Evolutionary conservation across 2,797 vertebrate genomes (phyloP), one percentile per base, ranked within the genome.

Genomic region (Zonotrichia albicollis): DNA sequence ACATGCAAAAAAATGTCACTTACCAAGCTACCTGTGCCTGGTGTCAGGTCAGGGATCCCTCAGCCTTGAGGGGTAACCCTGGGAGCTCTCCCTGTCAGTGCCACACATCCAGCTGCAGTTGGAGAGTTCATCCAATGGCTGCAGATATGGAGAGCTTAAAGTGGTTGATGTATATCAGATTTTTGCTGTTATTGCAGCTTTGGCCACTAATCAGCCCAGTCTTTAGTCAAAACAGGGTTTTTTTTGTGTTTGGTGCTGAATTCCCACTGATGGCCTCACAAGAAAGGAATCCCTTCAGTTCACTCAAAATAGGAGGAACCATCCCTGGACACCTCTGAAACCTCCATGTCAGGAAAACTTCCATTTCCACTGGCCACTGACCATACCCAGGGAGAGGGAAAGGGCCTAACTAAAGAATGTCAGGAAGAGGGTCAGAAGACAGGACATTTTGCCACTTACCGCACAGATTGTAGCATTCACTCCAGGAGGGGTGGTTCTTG

Each of bases 291-390:
- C 5, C 17, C 45, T 81, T 62, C 16, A 65, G 36, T 45, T 45
- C 26, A 29, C 48, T 64, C 22, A 32, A 17, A 77, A 26, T 6
- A 54, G 9, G 23, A 82, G 55, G 9, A 8, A 12, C 11, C 9
- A 51, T 46, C 34, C 29, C 38, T 43, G 30, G 2, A 8, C 22
- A 20, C 12, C 82, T 54, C 38, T 61, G 55, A 58, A 84, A 55
- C 25, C 42, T 83, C 7, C 0, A 0, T 36, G n/a, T 13, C 26
- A 70, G 48, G 17, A 65, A 16, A 61, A 29, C 25, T 70, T 67
- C 20, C 5, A 27, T 55, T 82, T 55, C 30, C 7, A 32, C 25
- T 55, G 25, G 46, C 30, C 17, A 5, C 27, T 65, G 74, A 18
- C 29, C 15, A 3, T 9, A n/a, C 8, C 25, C 23, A 60, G 48